A percentile compares a stretch with the other conserved stretches of the same genome.
Evolutionary conservation across 2,888 invertebrate species (phyloP).

Genomic region (Mesorhabditis belari): DNA sequence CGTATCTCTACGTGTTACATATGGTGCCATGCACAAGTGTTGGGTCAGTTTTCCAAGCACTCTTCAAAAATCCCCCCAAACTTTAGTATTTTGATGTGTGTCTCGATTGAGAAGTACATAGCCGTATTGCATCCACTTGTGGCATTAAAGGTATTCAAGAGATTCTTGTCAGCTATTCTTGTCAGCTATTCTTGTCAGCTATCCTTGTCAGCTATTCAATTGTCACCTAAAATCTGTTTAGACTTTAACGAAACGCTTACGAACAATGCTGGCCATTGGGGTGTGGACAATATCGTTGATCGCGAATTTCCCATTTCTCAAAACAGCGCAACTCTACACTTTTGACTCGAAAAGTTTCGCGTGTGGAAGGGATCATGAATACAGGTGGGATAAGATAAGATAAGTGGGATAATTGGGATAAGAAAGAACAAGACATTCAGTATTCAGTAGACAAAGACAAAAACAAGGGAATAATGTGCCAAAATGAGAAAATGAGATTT

Average conservation of each 20-base stretch:
- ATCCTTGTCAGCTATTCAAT: no score
- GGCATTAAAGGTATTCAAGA: conserved; percentile 27
- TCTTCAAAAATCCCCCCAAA: background rate
- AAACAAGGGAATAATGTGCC: no score
- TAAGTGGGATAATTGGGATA: no score
- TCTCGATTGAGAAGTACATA: conserved; percentile 78
- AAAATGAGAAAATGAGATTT: no score
- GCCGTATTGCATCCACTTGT: conserved; percentile 60
- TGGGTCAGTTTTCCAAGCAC: conserved; percentile 56
- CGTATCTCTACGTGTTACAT: conserved; percentile 81
- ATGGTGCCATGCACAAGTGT: conserved; percentile 77
- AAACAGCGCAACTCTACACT: conserved; percentile 18
- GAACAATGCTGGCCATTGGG: conserved; percentile 23
- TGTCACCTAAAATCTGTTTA: conserved; percentile 30
- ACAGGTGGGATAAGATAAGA: background rate
- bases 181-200: no score
- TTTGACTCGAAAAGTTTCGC: conserved; percentile 17
- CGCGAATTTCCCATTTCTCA: conserved; percentile 32
- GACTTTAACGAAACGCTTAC: conserved; percentile 36
- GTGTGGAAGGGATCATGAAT: conserved; percentile 5
- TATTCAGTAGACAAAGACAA: no score
- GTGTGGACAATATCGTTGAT: conserved; percentile 33
- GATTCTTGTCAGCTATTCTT: no score
- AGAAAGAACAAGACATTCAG: no score
- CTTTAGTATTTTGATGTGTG: conserved; percentile 69